Percentiles rank a stretch among this genome's conserved stretches.
Conservation (phyloP, 2,113 vertebrate species). For the Gymnocephalus cernua region DNA sequence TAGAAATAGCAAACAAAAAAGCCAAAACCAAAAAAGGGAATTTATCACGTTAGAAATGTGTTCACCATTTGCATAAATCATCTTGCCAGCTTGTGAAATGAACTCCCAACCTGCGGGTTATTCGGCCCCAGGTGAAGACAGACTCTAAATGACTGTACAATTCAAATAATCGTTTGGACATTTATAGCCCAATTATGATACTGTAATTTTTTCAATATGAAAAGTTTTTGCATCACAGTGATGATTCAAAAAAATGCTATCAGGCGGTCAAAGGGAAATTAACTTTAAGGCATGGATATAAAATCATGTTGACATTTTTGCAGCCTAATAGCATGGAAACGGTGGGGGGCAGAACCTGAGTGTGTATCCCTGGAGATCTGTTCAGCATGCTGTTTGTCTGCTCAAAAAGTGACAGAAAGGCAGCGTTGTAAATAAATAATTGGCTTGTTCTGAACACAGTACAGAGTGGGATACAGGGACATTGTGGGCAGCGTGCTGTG, state of each 20-base stretch:
- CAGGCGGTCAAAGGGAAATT: conserved; percentile 24
- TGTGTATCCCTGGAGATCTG: conserved; percentile 26
- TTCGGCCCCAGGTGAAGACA: conserved; percentile 21
- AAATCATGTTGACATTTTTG: conserved; percentile 49
- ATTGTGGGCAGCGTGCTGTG: conserved; percentile 12
- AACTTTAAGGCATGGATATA: conserved; percentile 25
- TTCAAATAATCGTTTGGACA: conserved; percentile 29
- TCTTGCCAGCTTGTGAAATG: conserved; percentile 10
- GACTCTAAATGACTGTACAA: conserved; percentile 2
- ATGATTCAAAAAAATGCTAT: conserved; percentile 29
- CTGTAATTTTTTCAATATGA: conserved; percentile 46
- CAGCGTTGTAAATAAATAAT: conserved; percentile 74
- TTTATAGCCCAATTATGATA: conserved; percentile 21
- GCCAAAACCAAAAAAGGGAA: not conserved
- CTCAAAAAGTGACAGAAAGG: conserved; percentile 51
- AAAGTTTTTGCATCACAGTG: conserved; percentile 14
- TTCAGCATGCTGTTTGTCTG: conserved; percentile 28
- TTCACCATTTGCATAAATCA: conserved; percentile 19
- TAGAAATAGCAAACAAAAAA: not conserved
- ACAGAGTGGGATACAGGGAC: conserved; percentile 20
- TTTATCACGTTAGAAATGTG: not conserved
- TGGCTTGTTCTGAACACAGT: conserved; percentile 46
- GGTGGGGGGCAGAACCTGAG: not conserved
- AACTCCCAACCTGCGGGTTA: conserved; percentile 22
- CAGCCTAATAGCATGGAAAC: conserved; percentile 20